A percentile compares a stretch with the other conserved stretches of the same genome.
These are phyloP conservation scores for Scomber japonicus DNA, from an alignment of 2,113 vertebrate genomes.

Conservation along the genomic window DNA sequence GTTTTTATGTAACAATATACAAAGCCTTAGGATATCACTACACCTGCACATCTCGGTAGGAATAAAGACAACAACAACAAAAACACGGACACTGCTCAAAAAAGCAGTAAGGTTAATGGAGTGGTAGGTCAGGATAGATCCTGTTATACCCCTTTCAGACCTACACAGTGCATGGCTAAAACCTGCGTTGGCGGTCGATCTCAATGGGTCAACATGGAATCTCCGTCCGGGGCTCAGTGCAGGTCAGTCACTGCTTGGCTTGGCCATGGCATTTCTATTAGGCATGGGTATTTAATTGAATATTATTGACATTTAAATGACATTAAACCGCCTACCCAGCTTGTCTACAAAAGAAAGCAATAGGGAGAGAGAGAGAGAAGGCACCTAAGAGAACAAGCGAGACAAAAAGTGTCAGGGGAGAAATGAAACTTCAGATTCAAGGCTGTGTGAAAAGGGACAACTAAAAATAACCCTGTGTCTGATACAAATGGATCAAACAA, in stretches of 20 bases:
- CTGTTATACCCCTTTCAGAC: conserved; percentile 1
- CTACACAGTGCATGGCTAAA: not conserved
- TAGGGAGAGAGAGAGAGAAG: not conserved
- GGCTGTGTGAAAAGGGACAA: not conserved
- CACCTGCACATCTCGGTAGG: conserved; percentile 7
- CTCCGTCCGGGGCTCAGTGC: not conserved
- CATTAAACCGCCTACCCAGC: not conserved
- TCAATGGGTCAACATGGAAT: conserved; percentile 17
- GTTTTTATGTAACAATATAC: conserved; percentile 56
- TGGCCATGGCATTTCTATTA: conserved; percentile 11
- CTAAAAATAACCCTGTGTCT: not conserved
- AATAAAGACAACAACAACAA: conserved; percentile 8
- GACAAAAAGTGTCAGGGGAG: not conserved
- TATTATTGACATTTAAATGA: conserved; percentile 17
- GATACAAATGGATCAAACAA: not conserved
- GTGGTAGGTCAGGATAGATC: conserved; percentile 30
- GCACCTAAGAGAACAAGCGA: not conserved
- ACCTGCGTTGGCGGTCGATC: not conserved
- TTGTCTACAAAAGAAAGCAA: not conserved
- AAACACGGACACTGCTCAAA: conserved; percentile 21
- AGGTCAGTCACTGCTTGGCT: conserved; percentile 7
- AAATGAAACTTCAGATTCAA: not conserved
- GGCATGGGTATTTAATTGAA: conserved; percentile 14
- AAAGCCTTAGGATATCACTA: conserved; percentile 42
- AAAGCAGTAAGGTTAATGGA: conserved; percentile 55